Percentiles rank a stretch among this genome's conserved stretches.
Evolutionary conservation across 64 coral and sea anemone species (phyloP).

Genomic region (Dendrophyllia cribrosa): DNA sequence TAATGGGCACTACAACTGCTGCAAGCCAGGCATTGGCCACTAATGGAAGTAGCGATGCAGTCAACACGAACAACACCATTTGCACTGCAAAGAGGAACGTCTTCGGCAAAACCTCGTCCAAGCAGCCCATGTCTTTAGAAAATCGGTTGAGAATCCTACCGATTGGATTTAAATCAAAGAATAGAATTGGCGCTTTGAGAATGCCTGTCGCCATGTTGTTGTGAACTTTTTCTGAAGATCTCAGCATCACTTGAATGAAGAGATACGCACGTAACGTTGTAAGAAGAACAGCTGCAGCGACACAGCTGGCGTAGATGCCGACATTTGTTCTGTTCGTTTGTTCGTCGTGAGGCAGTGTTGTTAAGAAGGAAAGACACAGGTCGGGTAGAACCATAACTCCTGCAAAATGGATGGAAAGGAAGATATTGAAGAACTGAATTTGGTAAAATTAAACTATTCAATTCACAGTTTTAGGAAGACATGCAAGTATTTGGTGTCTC

Average conservation of each 20-base stretch:
- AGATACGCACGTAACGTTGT: not conserved
- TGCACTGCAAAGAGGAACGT: conserved; percentile 38
- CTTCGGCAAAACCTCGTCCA: conserved; percentile 64
- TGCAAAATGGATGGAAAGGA: not conserved
- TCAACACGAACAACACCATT: conserved; percentile 54
- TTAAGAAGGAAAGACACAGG: conserved; percentile 58
- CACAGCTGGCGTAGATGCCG: conserved; percentile 48
- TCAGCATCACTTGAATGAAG: conserved; percentile 20
- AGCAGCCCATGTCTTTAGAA: conserved; percentile 66
- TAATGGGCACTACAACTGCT: conserved; percentile 47
- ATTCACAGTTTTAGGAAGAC: too few species aligned
- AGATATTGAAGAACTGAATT: not conserved
- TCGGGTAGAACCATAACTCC: conserved; percentile 47
- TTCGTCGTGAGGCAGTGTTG: not conserved
- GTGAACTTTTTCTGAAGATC: conserved; percentile 68
- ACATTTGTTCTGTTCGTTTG: conserved; percentile 19
- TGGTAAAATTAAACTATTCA: not conserved
- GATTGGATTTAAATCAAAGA: conserved; percentile 68
- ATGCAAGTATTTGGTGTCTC: too few species aligned
- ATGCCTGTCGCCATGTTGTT: conserved; percentile 61
- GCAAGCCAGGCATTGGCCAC: conserved; percentile 59
- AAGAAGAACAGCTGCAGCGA: conserved; percentile 20
- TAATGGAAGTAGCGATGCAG: conserved; percentile 30
- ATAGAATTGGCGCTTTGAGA: conserved; percentile 62
- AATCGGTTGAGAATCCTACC: conserved; percentile 82